Evolutionary conservation across 2,113 vertebrate genomes (phyloP), one percentile per base, ranked within the genome.

Genomic region (Corydoras sp.): DNA sequence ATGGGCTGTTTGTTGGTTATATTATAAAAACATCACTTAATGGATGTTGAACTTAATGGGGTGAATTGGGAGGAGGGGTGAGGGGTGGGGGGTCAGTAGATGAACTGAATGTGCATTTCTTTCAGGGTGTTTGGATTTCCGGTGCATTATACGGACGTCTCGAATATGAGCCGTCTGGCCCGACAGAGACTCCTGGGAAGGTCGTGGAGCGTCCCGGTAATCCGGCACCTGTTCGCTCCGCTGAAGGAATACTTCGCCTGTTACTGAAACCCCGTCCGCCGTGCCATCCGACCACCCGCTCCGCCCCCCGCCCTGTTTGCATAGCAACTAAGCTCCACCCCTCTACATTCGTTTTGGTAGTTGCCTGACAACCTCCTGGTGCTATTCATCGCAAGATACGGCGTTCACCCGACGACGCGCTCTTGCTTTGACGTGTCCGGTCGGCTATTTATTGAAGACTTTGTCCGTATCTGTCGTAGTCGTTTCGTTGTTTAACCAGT

Each of bases 161-260:
- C 97, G 88, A 99, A 99, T 90, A 99, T 99, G 97, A 98, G 97
- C 88, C 95, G 95, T 79, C 91, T 99, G 85, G 94, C 96, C 78
- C 90, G 96, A 84, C 96, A 98, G 86, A 93, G 95, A 91, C 93
- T 98, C 80, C 91, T 98, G 84, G 95, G 97, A 80, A 92, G 97
- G 75, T 98, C 96, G 5, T 98, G 97, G 97, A 98, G 96, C 49
- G 96, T 99, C 79, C 96, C 96, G 0, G 96, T 99, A 81, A 99
- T 98, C 82, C 91, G 95, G 82, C 97, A 99, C 91, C 94, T 99
- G 88, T 99, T 99, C 18, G 18, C 18, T 24, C 18, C 18, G 2
- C 18, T 24, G 18, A 24, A 24, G 18, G 18, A 24, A 24, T 48
- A 94, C 83, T 99, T 97, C 51, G 97, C 96, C 92, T 99, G 97